Evolutionary conservation across 2,888 invertebrate species (phyloP).

Genomic region (Apodemia hepburni): DNA sequence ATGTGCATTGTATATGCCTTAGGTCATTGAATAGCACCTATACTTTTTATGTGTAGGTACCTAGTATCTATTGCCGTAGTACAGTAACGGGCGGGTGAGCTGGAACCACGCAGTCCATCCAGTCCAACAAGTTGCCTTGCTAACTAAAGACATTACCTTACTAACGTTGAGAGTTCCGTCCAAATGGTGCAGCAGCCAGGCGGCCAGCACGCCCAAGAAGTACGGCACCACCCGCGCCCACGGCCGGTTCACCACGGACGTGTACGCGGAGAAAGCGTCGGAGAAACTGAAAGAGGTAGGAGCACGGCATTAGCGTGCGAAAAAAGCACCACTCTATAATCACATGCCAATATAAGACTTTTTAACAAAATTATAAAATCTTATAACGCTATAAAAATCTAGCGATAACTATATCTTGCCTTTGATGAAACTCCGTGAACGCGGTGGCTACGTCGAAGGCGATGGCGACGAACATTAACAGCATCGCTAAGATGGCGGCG

Average conservation of each 20-base stretch:
- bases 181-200: constrained; percentile 85
- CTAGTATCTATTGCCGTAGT: too few species aligned
- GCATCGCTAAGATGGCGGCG: constrained; percentile 47
- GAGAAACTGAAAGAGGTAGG: constrained; percentile 39
- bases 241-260: constrained; percentile 86
- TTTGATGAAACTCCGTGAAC: constrained; percentile 40
- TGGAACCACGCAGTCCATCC: too few species aligned
- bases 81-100: too few species aligned
- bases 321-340: too few species aligned
- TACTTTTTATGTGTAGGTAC: too few species aligned
- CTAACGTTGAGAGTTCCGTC: constrained; percentile 68
- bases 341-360: too few species aligned
- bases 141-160: constrained; percentile 44
- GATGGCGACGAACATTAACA: constrained; percentile 62
- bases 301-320: too few species aligned
- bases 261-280: constrained; percentile 51
- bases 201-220: constrained; percentile 85
- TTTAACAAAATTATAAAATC: too few species aligned
- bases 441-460: constrained; percentile 70
- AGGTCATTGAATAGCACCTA: too few species aligned
- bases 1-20: too few species aligned
- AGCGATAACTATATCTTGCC: constrained; percentile 34
- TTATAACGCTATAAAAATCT: neutral
- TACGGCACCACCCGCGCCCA: constrained; percentile 88
- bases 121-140: too few species aligned